Conservation (phyloP, 2,797 vertebrate species). For the Lindbergichthys nudifrons region DNA sequence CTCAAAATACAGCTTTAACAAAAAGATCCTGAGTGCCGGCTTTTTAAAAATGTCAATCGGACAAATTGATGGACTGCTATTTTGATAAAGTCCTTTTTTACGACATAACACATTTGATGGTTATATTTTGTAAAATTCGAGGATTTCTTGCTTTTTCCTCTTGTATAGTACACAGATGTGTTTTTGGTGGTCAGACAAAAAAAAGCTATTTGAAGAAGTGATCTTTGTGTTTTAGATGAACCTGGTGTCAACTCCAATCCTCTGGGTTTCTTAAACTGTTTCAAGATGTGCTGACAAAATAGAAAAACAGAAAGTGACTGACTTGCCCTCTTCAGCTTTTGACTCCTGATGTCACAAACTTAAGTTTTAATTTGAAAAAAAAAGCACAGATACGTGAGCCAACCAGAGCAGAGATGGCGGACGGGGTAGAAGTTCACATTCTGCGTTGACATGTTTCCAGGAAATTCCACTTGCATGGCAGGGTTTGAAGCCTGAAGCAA, state of each 20-base stretch:
- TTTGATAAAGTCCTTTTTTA: background rate
- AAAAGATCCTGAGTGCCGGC: background rate
- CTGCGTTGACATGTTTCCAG: slow-evolving; percentile 43
- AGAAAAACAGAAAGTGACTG: background rate
- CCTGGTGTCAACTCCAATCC: background rate
- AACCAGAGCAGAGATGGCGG: slow-evolving; percentile 10
- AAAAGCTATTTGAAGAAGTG: background rate
- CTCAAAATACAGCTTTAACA: background rate
- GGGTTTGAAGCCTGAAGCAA: slow-evolving; percentile 26
- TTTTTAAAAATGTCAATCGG: background rate
- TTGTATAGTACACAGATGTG: background rate
- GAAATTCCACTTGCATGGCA: slow-evolving; percentile 53
- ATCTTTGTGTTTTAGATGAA: background rate
- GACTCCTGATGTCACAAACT: background rate
- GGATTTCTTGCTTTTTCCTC: background rate
- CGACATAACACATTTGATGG: background rate
- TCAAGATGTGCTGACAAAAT: too few species aligned
- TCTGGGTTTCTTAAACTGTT: background rate
- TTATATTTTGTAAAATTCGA: too few species aligned
- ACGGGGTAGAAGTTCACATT: slow-evolving; percentile 24
- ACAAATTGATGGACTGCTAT: background rate
- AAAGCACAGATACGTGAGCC: background rate
- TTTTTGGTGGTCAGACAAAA: background rate
- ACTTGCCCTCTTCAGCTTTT: background rate
- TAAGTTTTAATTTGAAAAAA: background rate